A percentile compares a stretch with the other conserved stretches of the same genome.
Evolutionary conservation across 2,797 vertebrate species (phyloP).

Genomic region (Spinus pinus): DNA sequence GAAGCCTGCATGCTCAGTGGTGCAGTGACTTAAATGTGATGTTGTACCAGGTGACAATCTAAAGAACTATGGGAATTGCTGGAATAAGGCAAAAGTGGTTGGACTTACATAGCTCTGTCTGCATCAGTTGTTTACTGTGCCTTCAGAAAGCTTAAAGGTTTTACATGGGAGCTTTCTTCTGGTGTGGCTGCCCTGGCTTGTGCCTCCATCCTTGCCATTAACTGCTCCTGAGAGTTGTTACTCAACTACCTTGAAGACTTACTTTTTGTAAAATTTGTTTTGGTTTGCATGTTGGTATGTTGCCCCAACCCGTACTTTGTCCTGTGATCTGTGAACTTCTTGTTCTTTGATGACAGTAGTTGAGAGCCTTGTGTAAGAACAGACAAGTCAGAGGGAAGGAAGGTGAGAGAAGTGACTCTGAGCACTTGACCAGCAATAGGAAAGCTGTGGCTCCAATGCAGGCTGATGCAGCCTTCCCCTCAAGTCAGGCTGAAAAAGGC

Average conservation of each 20-base stretch:
- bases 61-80: neutral
- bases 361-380: neutral
- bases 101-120: neutral
- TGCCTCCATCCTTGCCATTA: neutral
- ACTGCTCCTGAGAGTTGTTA: neutral
- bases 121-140: neutral
- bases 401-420: neutral
- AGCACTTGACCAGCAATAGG: neutral
- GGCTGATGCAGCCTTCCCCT: neutral
- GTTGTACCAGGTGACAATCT: neutral
- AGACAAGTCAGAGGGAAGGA: neutral
- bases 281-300: neutral
- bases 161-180: neutral
- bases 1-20: neutral
- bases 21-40: rapidly evolving
- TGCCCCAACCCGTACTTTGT: neutral
- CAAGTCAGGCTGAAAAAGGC: neutral
- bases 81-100: neutral
- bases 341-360: neutral
- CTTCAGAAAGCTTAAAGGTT: neutral
- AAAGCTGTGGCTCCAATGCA: neutral
- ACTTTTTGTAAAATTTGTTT: neutral
- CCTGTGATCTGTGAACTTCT: neutral
- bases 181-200: neutral
- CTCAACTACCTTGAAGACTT: neutral